phyloP scores from a whole-genome alignment of 1,140 invertebrate genomes.

The Panonychus citri region DNA sequence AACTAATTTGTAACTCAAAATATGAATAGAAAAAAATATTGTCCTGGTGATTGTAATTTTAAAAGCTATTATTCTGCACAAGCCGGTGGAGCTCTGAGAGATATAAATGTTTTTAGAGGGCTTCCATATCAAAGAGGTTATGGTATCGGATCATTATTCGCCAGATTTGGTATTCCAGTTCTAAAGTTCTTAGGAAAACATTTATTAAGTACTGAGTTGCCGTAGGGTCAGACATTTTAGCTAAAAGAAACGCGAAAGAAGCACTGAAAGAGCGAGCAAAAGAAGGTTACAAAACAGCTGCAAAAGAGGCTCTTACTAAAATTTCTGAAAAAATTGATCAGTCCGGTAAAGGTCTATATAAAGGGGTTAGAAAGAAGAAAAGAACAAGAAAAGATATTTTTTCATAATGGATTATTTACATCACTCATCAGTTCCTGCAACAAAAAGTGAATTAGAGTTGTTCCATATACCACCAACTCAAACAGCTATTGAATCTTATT shows the following conservation, averaged over 20 bases:
- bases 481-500: neutral
- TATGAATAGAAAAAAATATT: neutral
- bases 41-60: neutral
- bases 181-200: neutral
- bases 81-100: neutral
- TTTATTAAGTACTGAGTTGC: neutral
- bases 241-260: neutral
- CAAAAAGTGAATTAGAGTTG: neutral
- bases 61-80: neutral
- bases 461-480: neutral
- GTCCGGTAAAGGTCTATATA: neutral
- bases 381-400: neutral
- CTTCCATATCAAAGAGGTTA: neutral
- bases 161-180: neutral
- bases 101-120: neutral
- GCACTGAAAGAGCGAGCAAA: neutral
- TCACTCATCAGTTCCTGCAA: neutral
- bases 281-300: neutral
- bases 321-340: neutral
- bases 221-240: neutral
- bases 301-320: neutral
- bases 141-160: neutral
- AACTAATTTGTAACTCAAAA: neutral
- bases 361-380: neutral
- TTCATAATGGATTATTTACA: neutral